These are phyloP conservation scores for Lophotis ruficrista DNA, from an alignment of 2,113 vertebrate genomes.

Conservation along the genomic window DNA sequence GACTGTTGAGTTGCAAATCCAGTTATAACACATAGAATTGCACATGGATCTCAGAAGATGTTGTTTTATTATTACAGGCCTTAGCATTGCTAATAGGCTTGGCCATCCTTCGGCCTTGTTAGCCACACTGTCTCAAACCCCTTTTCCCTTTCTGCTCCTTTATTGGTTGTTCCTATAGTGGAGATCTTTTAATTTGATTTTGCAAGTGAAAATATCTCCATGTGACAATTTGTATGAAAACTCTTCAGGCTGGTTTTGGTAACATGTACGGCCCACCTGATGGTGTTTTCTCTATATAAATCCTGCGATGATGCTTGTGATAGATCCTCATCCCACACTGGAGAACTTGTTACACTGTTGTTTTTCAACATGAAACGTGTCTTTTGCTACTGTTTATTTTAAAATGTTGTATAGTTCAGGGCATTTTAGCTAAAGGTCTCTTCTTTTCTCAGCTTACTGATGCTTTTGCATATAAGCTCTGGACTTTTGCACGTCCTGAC, in stretches of 20 bases:
- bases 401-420: not conserved
- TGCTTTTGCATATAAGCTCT: not conserved
- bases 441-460: not conserved
- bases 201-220: not conserved
- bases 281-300: not conserved
- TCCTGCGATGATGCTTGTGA: not conserved
- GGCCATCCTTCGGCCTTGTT: conserved; percentile 4
- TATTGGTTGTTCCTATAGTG: not conserved
- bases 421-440: not conserved
- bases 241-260: not conserved
- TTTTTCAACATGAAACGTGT: not conserved
- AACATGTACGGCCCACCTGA: not conserved
- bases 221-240: not conserved
- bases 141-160: not conserved
- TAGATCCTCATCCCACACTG: not conserved
- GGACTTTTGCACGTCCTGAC: not conserved
- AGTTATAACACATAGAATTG: conserved; percentile 31
- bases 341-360: not conserved
- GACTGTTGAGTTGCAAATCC: conserved; percentile 59
- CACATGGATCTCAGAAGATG: conserved; percentile 46
- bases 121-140: not conserved
- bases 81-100: not conserved
- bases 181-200: not conserved
- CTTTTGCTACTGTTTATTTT: not conserved
- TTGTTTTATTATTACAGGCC: conserved; percentile 42